Evolutionary conservation across 2,113 vertebrate species (phyloP), one percentile per base, ranked within the genome.

Genomic region (Thryonomys swinderianus): DNA sequence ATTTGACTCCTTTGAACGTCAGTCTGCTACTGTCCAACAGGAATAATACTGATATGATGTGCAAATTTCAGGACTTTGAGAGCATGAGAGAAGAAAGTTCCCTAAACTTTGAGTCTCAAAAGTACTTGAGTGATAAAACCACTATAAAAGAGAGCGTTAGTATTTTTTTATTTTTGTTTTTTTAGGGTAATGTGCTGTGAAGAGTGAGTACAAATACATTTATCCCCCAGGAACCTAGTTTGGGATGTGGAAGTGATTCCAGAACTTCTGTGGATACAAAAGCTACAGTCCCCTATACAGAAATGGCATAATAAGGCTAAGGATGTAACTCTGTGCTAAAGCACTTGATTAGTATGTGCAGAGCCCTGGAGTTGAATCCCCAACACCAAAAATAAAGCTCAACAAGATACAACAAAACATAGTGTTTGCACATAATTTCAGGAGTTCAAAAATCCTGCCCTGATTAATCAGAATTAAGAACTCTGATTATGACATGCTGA

Each of bases 391-490:
- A 78, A 25, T 9, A 62, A 45, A 76, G 73, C 25, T 48, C 17
- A 76, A 45, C 6, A 76, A 30, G n/a, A 40, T 17, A 76, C 27
- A 62, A 30, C 51, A 71, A 45, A 61, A 57, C 12, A 25, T 83
- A 87, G 48, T 20, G 13, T 74, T 59, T 74, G 17, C 32, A 62
- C 40, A 4, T 61, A 88, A 61, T 91, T 96, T n/a, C 40, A 42
- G 11, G 6, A 90, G 27, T 12, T 92, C 57, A 2, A 1, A 85
- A 74, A 74, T 48, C 40, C 11, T 73, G 2, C 40, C 51, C 69
- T 74, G 45, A 32, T 62, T 82, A 66, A 67, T 79, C 76, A 93
- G 40, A 55, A 66, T 51, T 27, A 66, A 82, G 62, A 67, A 82
- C 87, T 86, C 82, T 37, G 53, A 20, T 81, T 71, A 34, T 92